Evolutionary conservation across 2,113 vertebrate genomes (phyloP), one percentile per base, ranked within the genome.

Genomic region (Ctenodactylus gundi): DNA sequence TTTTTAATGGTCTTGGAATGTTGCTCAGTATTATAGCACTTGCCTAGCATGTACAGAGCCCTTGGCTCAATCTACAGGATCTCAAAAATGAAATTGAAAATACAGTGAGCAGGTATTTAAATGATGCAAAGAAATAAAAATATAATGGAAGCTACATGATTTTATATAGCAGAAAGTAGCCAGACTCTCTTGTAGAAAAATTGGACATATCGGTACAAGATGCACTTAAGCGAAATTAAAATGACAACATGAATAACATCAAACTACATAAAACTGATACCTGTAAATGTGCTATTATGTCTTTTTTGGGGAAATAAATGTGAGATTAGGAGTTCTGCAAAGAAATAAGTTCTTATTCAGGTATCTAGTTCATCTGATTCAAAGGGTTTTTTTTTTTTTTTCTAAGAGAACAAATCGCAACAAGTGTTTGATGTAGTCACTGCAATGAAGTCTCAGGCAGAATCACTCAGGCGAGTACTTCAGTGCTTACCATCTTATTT

Each of bases 401-500:
- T 49, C 27, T 84, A 84, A 88, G 67, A 91, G 85, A 89, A 81
- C 3, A 12, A 18, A 51, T 55, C 51, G 53, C 25, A 70, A 27
- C 58, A 87, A 84, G 68, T 11, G 3, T 68, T 72, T 68, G 41
- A 57, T 39, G 64, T 1, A 58, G 57, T 55, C 51, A 60, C 51
- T 41, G 39, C 73, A 65, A 10, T 36, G 49, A 58, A 72, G 36
- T 31, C 62, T 90, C 60, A 64, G 36, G 51, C 60, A 29, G 29
- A 93, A 68, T 44, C n/a, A 39, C 46, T 41, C 7, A 34, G 44
- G 60, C 60, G 85, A 25, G 18, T n/a, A 31, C 62, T 58, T 73
- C 53, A 65, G 1, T 91, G 64, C 85, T 92, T 92, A 92, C 77
- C 77, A 90, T 75, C 88, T 95, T 85, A 91, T 53, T 78, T 95